Conservation (phyloP, 2,888 invertebrate genomes). For the Eustalomyia histrio region DNA sequence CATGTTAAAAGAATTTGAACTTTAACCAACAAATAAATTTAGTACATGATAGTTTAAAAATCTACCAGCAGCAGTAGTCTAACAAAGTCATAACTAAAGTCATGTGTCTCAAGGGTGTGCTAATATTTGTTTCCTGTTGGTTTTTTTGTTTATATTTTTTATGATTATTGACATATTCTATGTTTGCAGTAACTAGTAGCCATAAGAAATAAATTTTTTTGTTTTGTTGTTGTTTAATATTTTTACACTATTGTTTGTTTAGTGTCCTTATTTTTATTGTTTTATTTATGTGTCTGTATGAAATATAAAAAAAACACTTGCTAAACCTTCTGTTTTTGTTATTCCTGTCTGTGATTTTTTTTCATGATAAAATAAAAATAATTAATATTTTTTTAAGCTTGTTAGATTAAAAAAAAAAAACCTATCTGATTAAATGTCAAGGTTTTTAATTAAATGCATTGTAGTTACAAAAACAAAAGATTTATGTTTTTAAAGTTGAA, state of each 20-base stretch:
- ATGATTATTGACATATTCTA: conserved; percentile 36
- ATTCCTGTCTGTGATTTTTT: conserved; percentile 26
- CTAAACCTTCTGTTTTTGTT: conserved; percentile 8
- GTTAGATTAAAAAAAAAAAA: background rate
- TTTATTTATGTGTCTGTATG: conserved; percentile 42
- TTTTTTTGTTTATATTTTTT: conserved; percentile 7
- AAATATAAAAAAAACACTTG: conserved; percentile 1
- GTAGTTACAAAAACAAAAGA: too few relatives aligned
- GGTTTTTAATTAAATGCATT: conserved; percentile 8
- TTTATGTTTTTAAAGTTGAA: too few relatives aligned
- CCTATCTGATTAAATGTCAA: conserved; percentile 39
- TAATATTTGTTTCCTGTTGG: conserved; percentile 44
- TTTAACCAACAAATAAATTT: background rate
- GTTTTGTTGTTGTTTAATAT: background rate
- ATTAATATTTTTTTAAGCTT: conserved; percentile 31
- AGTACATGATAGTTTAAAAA: conserved; percentile 2
- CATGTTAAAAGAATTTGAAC: background rate
- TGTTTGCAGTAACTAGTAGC: conserved; percentile 2
- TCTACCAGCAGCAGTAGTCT: background rate
- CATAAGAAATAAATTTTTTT: conserved; percentile 35
- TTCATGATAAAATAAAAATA: conserved; percentile 30
- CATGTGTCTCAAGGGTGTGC: conserved; percentile 53
- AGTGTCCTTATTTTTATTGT: conserved; percentile 28
- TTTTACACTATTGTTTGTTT: conserved; percentile 7
- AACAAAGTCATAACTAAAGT: conserved; percentile 30